phyloP scores from a whole-genome alignment of 1,140 invertebrate genomes.

The Cotesia chilonis region DNA sequence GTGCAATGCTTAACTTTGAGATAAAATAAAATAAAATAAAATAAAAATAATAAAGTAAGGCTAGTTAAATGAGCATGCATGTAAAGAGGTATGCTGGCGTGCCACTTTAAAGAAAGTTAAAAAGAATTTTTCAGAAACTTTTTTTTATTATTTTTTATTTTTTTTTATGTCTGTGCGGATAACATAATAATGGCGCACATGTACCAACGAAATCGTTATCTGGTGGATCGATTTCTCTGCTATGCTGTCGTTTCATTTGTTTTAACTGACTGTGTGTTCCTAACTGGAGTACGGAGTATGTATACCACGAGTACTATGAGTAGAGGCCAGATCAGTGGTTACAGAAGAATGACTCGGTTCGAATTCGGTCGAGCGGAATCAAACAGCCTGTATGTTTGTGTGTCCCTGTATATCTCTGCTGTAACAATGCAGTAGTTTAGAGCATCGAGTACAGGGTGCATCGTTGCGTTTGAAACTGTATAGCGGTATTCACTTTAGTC shows the following conservation, averaged over 20 bases:
- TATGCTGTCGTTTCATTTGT: slow-evolving; percentile 15
- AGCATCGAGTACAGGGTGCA: too few relatives aligned
- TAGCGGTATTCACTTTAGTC: background rate
- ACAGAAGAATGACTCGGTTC: slow-evolving; percentile 21
- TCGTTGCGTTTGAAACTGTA: slow-evolving; percentile 16
- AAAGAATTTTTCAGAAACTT: background rate
- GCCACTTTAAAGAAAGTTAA: too few relatives aligned
- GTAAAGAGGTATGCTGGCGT: too few relatives aligned
- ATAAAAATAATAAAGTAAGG: too few relatives aligned
- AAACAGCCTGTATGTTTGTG: background rate
- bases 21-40: too few relatives aligned
- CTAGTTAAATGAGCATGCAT: too few relatives aligned
- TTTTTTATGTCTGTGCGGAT: slow-evolving; percentile 14
- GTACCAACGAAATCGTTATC: slow-evolving; percentile 27
- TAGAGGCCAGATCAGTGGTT: slow-evolving; percentile 14
- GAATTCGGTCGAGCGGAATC: slow-evolving; percentile 30
- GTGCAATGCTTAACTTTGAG: too few relatives aligned
- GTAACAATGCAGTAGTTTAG: background rate
- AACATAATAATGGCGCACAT: slow-evolving; percentile 32
- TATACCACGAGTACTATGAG: background rate
- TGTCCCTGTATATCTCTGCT: background rate
- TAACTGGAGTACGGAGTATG: background rate
- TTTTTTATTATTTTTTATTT: slow-evolving; percentile 7
- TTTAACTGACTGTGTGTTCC: background rate
- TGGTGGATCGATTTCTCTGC: slow-evolving; percentile 32